Evolutionary conservation across 1,140 invertebrate species (phyloP).

Genomic region (Patella vulgata): DNA sequence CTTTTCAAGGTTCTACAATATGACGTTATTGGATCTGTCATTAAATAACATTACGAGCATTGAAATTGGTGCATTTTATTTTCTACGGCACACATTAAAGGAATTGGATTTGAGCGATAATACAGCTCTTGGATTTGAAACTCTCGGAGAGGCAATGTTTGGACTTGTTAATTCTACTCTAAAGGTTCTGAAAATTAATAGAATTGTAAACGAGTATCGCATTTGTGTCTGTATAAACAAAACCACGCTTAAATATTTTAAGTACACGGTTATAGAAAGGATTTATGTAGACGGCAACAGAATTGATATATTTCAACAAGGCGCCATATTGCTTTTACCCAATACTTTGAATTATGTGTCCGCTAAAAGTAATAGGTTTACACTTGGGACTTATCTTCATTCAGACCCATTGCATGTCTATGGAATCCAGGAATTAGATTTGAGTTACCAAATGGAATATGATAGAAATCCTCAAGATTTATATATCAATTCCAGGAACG

Average conservation of each 20-base stretch:
- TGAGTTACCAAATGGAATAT: too few relatives aligned
- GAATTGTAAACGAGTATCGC: not conserved
- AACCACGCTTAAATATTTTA: conserved; percentile 12
- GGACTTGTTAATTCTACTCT: conserved; percentile 17
- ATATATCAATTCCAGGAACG: too few relatives aligned
- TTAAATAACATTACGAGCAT: conserved; percentile 11
- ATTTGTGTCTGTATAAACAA: not conserved
- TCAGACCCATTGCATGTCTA: too few relatives aligned
- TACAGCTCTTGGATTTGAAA: conserved; percentile 7
- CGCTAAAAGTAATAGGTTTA: too few relatives aligned
- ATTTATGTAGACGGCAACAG: too few relatives aligned
- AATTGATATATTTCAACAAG: too few relatives aligned
- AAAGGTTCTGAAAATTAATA: conserved; percentile 11
- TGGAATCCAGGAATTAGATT: too few relatives aligned
- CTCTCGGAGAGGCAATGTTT: conserved; percentile 6
- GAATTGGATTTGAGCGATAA: conserved; percentile 22
- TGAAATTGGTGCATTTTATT: conserved; percentile 6
- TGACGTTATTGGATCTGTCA: conserved; percentile 25
- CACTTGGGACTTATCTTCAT: too few relatives aligned
- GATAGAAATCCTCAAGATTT: too few relatives aligned
- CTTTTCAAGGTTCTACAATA: not conserved
- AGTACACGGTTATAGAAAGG: conserved; percentile 24
- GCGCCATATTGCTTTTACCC: too few relatives aligned
- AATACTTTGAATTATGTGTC: too few relatives aligned
- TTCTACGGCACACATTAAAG: conserved; percentile 7